phyloP scores from a whole-genome alignment of 2,113 vertebrate species.

The Perccottus glenii region DNA sequence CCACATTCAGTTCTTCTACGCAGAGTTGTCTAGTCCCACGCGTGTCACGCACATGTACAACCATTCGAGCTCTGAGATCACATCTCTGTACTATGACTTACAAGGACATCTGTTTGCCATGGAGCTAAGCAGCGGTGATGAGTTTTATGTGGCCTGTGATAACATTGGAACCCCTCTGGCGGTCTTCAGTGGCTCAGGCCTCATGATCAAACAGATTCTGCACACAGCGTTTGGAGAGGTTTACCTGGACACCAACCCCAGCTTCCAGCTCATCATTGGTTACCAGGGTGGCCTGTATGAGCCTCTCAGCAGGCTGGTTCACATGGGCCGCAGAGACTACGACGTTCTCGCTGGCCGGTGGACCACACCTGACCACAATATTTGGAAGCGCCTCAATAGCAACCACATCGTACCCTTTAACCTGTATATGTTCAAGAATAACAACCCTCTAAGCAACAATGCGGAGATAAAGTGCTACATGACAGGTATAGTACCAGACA shows the following conservation, averaged over 20 bases:
- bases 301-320: constrained; percentile 91
- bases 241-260: constrained; percentile 96
- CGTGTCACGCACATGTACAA: constrained; percentile 98
- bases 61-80: constrained; percentile 96
- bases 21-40: constrained; percentile 92
- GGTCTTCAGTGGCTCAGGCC: constrained; percentile 93
- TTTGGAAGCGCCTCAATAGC: constrained; percentile 92
- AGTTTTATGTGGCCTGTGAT: constrained; percentile 97
- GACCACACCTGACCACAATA: constrained; percentile 92
- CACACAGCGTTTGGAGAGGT: constrained; percentile 97
- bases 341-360: constrained; percentile 94
- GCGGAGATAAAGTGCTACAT: constrained; percentile 98
- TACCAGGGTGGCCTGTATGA: constrained; percentile 97
- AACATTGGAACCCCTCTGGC: constrained; percentile 96
- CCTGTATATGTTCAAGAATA: constrained; percentile 99
- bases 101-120: constrained; percentile 98
- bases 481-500: constrained; percentile 84
- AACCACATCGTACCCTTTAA: constrained; percentile 95
- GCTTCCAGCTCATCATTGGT: constrained; percentile 91
- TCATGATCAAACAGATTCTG: constrained; percentile 97
- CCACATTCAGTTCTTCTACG: constrained; percentile 97
- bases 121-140: constrained; percentile 95
- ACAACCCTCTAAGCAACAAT: constrained; percentile 96
- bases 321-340: constrained; percentile 95
- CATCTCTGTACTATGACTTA: constrained; percentile 96